Evolutionary conservation across 2,888 invertebrate species (phyloP), one percentile per base, ranked within the genome.

Genomic region (Andrena flavipes): DNA sequence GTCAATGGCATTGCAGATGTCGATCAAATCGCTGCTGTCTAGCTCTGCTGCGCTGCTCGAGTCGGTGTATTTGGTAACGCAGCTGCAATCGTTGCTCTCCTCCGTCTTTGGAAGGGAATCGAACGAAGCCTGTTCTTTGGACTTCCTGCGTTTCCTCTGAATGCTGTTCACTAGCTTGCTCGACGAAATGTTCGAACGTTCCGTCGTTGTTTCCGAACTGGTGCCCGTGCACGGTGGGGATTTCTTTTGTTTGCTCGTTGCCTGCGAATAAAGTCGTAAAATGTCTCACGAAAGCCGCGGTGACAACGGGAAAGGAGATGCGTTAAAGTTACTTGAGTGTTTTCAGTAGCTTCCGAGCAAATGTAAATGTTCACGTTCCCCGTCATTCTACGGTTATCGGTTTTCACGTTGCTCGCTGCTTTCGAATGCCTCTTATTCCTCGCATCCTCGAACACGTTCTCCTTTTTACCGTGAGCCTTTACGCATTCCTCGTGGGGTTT

Each of bases 361-460:
- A 92, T 92, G 75, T 92, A 92, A 30, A 92, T 92, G 60, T 92
- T 92, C 2, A 92, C 90, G 51, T 91, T 92, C 20, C 92, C 91
- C 0, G 91, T 92, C 91, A 92, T 91, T 8, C 80, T 82, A 42
- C 91, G 91, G 80, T 92, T 90, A 64, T 92, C 91, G 0, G 85
- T 80, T 48, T 76, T 82, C 5, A 48, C 60, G 6, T 59, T 79
- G 26, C 54, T 80, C 30, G 49, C 7, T 2, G 68, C 59, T 63
- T 74, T 73, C 59, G 56, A 62, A 0, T 56, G 69, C 2, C 7
- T 82, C 10, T 84, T 80, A 5, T 7, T 60, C 10, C 48, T 76
- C 8, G 16, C 4, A 0, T 51, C 64, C 23, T 67, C 42, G 29
- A n/a, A 56, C 2, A 49, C 20, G 10, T 20, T 20, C 3, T 49